Percentiles rank a stretch among this genome's conserved stretches.
Conservation (phyloP, 2,888 invertebrate genomes). For the Erpobdella octoculata region DNA sequence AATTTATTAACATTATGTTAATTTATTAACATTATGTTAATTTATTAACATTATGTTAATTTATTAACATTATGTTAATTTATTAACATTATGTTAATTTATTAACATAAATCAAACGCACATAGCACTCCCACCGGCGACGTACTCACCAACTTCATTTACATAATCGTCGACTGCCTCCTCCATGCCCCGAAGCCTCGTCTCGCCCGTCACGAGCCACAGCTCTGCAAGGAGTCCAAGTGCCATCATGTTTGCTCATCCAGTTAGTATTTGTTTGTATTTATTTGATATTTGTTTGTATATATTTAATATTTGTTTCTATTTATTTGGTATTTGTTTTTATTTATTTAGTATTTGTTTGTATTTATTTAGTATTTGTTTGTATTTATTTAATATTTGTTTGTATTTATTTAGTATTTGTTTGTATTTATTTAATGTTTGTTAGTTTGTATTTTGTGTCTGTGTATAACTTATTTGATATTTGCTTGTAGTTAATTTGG, state of each 20-base stretch:
- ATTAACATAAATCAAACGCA: too few relatives aligned
- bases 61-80: too few relatives aligned
- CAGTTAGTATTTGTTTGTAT: background rate
- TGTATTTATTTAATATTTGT: background rate
- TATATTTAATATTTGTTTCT: background rate
- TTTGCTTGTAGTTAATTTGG: background rate
- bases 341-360: background rate
- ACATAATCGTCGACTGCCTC: background rate
- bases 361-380: background rate
- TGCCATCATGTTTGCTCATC: background rate
- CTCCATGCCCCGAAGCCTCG: background rate
- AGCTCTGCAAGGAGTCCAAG: constrained; percentile 9
- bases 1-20: too few relatives aligned
- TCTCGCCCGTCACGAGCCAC: background rate
- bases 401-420: background rate
- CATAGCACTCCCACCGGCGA: too few relatives aligned
- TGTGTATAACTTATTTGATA: background rate
- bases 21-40: too few relatives aligned
- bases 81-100: too few relatives aligned
- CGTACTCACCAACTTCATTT: background rate
- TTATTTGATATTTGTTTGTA: background rate
- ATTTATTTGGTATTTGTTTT: background rate
- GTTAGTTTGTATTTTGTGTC: background rate
- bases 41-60: too few relatives aligned
- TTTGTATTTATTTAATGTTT: background rate